These are phyloP conservation scores for Danio aesculapii DNA, from an alignment of 2,797 vertebrate genomes.

Conservation along the genomic window DNA sequence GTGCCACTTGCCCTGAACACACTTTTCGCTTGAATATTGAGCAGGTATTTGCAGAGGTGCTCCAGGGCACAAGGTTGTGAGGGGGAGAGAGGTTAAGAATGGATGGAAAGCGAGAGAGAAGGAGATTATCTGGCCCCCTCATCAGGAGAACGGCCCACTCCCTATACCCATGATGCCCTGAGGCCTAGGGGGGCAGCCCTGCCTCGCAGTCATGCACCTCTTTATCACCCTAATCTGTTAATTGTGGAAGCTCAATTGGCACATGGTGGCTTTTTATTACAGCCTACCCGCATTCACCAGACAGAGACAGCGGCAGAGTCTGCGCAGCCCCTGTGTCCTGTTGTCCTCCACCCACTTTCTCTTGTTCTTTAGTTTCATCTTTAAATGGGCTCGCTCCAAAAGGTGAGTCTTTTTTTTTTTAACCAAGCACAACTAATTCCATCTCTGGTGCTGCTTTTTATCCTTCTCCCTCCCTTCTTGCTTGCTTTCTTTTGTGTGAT, in stretches of 20 bases:
- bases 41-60: constrained; percentile 88
- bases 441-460: constrained; percentile 69
- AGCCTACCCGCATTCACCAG: constrained; percentile 83
- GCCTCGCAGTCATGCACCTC: constrained; percentile 80
- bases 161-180: constrained; percentile 67
- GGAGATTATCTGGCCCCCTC: constrained; percentile 87
- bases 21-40: constrained; percentile 82
- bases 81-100: constrained; percentile 49
- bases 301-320: constrained; percentile 84
- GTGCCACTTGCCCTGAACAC: constrained; percentile 66
- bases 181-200: constrained; percentile 79
- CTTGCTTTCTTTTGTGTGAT: constrained; percentile 59
- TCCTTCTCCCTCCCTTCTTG: constrained; percentile 1
- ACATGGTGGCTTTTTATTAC: constrained; percentile 89
- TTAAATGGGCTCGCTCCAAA: constrained; percentile 54
- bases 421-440: constrained; percentile 67
- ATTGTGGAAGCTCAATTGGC: constrained; percentile 89
- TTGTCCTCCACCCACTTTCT: constrained; percentile 36
- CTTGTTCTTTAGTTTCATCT: constrained; percentile 48
- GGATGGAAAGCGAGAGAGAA: constrained; percentile 66
- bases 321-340: constrained; percentile 71
- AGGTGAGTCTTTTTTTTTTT: constrained; percentile 36
- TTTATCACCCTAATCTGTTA: constrained; percentile 93
- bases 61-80: constrained; percentile 78
- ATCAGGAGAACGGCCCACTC: constrained; percentile 77